These are phyloP conservation scores for Polyommatus iphigenia DNA, from an alignment of 2,888 invertebrate genomes.

Conservation along the genomic window DNA sequence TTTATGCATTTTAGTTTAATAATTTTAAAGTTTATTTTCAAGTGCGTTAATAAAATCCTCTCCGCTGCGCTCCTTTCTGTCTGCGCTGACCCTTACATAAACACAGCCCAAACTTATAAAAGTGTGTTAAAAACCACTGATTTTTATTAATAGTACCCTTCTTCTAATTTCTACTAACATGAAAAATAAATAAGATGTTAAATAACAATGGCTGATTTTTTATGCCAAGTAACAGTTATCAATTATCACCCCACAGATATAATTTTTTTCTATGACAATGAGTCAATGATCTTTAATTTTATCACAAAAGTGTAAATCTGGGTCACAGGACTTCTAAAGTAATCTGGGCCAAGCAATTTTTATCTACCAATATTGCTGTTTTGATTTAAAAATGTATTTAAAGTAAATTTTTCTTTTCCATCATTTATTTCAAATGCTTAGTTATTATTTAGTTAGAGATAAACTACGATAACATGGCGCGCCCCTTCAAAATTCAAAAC, in stretches of 20 bases:
- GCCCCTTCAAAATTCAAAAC: too few relatives aligned
- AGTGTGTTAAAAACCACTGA: too few relatives aligned
- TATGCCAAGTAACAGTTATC: background rate
- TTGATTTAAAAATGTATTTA: background rate
- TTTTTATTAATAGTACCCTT: too few relatives aligned
- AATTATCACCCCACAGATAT: background rate
- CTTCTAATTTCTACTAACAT: background rate
- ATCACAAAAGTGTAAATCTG: background rate
- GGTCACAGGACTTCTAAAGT: background rate
- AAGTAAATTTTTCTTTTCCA: too few relatives aligned
- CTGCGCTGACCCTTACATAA: too few relatives aligned
- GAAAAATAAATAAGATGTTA: background rate
- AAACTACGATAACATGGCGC: too few relatives aligned
- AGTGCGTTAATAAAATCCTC: too few relatives aligned
- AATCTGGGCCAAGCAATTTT: background rate
- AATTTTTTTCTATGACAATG: background rate
- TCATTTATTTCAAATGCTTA: background rate
- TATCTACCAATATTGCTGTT: background rate
- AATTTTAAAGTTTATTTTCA: too few relatives aligned
- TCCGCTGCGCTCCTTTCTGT: too few relatives aligned
- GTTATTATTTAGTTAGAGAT: too few relatives aligned
- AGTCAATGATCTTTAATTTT: conserved; percentile 13
- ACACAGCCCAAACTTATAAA: too few relatives aligned
- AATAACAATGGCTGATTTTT: background rate
- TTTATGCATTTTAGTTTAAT: too few relatives aligned